Evolutionary conservation across 2,888 invertebrate species (phyloP).

Genomic region (Zaprionus obscuricornis): DNA sequence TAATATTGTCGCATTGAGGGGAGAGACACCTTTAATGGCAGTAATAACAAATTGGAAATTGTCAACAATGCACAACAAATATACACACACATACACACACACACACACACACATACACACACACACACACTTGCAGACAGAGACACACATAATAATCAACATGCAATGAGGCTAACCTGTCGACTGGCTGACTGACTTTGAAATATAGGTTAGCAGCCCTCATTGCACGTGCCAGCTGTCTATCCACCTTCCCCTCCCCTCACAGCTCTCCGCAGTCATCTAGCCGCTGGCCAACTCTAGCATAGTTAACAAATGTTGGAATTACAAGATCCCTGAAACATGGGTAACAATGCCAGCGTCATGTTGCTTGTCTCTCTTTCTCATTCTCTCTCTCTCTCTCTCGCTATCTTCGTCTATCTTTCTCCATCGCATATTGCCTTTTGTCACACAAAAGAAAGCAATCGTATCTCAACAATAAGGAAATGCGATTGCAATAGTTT

Average conservation of each 20-base stretch:
- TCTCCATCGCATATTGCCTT: not conserved
- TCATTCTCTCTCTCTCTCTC: conserved; percentile 13
- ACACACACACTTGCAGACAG: conserved; percentile 3
- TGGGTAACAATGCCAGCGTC: too few relatives aligned
- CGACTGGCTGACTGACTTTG: conserved; percentile 73
- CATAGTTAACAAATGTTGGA: too few relatives aligned
- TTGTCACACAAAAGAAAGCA: conserved; percentile 48
- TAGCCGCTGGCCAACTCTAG: too few relatives aligned
- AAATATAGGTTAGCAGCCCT: conserved; percentile 71
- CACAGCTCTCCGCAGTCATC: not conserved
- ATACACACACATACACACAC: conserved; percentile 14
- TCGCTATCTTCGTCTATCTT: too few relatives aligned
- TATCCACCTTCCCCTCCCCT: not conserved
- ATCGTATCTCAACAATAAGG: conserved; percentile 57
- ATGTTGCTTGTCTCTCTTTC: too few relatives aligned
- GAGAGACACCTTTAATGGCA: conserved; percentile 61
- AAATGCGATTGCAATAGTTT: conserved; percentile 62
- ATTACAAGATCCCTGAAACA: too few relatives aligned
- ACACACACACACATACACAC: conserved; percentile 19
- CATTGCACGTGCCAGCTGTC: conserved; percentile 26
- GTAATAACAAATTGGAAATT: conserved; percentile 73
- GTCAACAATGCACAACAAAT: conserved; percentile 56
- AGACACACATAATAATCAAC: conserved; percentile 54
- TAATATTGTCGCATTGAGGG: conserved; percentile 38
- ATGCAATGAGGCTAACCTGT: conserved; percentile 74